These are phyloP conservation scores for Tiliqua scincoides DNA, from an alignment of 2,113 vertebrate genomes.

Conservation along the genomic window DNA sequence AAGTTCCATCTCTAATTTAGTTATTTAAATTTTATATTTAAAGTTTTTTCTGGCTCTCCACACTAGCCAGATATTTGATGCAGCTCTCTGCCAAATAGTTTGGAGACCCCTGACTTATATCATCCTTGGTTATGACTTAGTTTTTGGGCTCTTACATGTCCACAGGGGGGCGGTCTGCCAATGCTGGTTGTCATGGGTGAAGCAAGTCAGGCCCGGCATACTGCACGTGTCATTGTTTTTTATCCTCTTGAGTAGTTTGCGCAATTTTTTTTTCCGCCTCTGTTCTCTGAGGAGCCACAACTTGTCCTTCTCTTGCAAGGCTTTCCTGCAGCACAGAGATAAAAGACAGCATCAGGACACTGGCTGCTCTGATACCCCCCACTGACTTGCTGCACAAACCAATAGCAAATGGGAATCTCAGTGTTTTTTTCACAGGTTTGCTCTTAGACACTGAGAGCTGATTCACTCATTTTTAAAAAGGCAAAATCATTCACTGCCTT, in stretches of 20 bases:
- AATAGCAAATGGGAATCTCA: neutral
- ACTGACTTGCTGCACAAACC: neutral
- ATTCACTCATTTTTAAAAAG: neutral
- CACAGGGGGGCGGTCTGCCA: constrained; percentile 97
- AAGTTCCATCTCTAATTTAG: too few species aligned
- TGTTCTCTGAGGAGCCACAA: constrained; percentile 91
- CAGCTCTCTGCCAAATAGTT: too few species aligned
- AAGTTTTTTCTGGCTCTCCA: too few species aligned
- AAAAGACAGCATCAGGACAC: neutral
- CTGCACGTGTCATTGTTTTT: constrained; percentile 96
- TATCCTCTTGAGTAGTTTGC: constrained; percentile 92
- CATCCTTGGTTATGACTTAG: accelerated
- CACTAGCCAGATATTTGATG: too few species aligned
- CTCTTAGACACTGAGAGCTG: neutral
- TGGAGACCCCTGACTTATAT: too few species aligned
- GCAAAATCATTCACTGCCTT: neutral
- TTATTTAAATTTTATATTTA: too few species aligned
- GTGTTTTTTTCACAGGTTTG: neutral
- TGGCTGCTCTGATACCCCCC: neutral
- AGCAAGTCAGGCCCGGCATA: constrained; percentile 97
- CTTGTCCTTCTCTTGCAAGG: constrained; percentile 85
- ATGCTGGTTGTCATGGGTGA: constrained; percentile 98
- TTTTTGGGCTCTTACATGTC: constrained; percentile 83
- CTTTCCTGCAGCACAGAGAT: constrained; percentile 74
- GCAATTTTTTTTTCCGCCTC: constrained; percentile 92